Evolutionary conservation across 92 coral and sea anemone genomes (phyloP), one percentile per base, ranked within the genome.

Genomic region (Actinostola sp.): DNA sequence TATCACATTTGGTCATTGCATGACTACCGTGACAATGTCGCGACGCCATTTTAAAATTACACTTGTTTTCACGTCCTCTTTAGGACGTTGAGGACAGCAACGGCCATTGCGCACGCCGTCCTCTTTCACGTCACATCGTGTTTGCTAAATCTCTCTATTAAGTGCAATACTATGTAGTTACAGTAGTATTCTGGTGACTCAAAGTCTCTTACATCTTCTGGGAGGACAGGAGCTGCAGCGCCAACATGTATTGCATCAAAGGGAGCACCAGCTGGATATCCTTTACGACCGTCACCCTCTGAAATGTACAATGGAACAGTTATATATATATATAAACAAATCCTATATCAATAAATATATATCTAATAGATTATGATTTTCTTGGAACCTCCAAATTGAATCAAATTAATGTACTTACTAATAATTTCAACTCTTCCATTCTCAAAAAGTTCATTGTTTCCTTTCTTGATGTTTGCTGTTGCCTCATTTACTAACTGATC

Each of bases 161-260:
- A 23, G 13, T 8, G 54, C 3, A 48, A 9, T 14, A 13, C 19
- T 3, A 48, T 13, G 19, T 3, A 24, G 5, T 60, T 28, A 4
- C 25, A 60, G 38, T 27, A 24, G n/a, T 27, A 41, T 41, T 41
- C 8, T 33, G 23, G 25, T 10, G 9, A 33, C 3, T 39, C 30
- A 2, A 21, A 21, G 27, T 66, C 58, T 51, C 94, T 85, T 73
- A 91, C 97, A 56, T 86, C 89, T 72, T 85, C 72, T 16, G 97
- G 97, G 16, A 91, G 64, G 9, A 33, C 61, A 8, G 97, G 78
- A 24, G 97, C 97, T 27, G 97, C 97, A 29, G 97, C 97, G 15
- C 97, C 97, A 46, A 91, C 97, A 72, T 91, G 97, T 8, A 91
- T 91, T 23, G 97, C 97, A 58, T 91, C 90, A 72, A 41, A 91